Conservation (phyloP, 2,113 vertebrate genomes). For the Rhinoptilus africanus region DNA sequence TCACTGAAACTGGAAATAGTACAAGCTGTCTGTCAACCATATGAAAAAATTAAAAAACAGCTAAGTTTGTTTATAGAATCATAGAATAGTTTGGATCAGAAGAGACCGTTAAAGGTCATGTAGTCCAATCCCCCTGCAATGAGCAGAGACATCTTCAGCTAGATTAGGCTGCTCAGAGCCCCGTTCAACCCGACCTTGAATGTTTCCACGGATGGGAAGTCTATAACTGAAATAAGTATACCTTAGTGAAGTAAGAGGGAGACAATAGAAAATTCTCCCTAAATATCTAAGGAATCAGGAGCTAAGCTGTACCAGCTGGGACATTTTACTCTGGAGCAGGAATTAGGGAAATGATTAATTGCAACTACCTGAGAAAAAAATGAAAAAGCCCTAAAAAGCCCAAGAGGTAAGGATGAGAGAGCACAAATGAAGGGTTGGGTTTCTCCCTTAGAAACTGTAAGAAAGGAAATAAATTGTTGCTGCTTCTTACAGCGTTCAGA, state of each 20-base stretch:
- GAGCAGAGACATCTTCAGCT: background rate
- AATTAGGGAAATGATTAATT: background rate
- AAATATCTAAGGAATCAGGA: background rate
- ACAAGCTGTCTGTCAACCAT: background rate
- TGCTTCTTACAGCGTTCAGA: background rate
- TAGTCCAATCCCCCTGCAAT: background rate
- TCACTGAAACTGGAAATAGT: background rate
- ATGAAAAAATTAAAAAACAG: background rate
- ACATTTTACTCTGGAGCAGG: background rate
- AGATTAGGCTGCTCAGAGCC: background rate
- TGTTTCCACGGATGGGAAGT: background rate
- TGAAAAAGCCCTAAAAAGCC: background rate
- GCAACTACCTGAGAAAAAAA: background rate
- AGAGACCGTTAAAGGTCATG: background rate
- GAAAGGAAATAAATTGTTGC: background rate
- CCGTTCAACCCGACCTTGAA: background rate
- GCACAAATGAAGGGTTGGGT: background rate
- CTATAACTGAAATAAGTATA: background rate
- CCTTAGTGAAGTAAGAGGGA: background rate
- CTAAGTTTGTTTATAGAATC: background rate
- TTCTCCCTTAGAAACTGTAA: background rate
- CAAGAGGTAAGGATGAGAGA: background rate
- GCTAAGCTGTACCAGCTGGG: background rate
- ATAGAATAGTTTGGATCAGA: background rate
- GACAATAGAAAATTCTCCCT: background rate